phyloP scores from a whole-genome alignment of 2,888 invertebrate species.

The Acleris emargana region DNA sequence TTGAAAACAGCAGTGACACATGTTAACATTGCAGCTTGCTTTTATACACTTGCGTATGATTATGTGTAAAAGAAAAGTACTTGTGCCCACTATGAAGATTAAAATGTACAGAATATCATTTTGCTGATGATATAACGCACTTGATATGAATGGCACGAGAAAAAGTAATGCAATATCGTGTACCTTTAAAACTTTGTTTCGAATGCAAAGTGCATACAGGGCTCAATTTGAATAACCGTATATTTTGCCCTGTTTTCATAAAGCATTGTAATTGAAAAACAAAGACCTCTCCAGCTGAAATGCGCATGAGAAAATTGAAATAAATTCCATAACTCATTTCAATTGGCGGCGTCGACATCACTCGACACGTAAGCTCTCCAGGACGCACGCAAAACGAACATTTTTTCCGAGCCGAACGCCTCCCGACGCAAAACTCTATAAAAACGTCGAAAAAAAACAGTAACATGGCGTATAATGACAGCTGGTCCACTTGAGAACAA shows the following conservation, averaged over 20 bases:
- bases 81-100: neutral
- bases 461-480: slow-evolving; percentile 85
- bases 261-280: slow-evolving; percentile 49
- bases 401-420: slow-evolving; percentile 81
- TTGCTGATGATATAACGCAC: too few species aligned
- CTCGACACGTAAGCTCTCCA: slow-evolving; percentile 77
- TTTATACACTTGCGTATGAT: slow-evolving; percentile 39
- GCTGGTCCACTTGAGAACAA: slow-evolving; percentile 85
- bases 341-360: slow-evolving; percentile 73
- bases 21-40: slow-evolving; percentile 65
- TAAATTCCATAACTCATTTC: slow-evolving; percentile 75
- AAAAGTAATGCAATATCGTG: neutral
- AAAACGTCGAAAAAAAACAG: slow-evolving; percentile 83
- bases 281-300: slow-evolving; percentile 59
- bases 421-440: slow-evolving; percentile 81
- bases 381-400: slow-evolving; percentile 83
- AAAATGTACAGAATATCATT: too few species aligned
- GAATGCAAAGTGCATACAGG: neutral
- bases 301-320: slow-evolving; percentile 60
- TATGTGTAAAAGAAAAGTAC: neutral
- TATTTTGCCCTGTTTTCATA: slow-evolving; percentile 28
- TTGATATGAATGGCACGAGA: neutral
- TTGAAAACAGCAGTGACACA: slow-evolving; percentile 80
- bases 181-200: slow-evolving; percentile 16
- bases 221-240: slow-evolving; percentile 25